Percentiles rank a stretch among this genome's conserved stretches.
Evolutionary conservation across 2,113 vertebrate species (phyloP).

Genomic region (Heterocephalus glaber): DNA sequence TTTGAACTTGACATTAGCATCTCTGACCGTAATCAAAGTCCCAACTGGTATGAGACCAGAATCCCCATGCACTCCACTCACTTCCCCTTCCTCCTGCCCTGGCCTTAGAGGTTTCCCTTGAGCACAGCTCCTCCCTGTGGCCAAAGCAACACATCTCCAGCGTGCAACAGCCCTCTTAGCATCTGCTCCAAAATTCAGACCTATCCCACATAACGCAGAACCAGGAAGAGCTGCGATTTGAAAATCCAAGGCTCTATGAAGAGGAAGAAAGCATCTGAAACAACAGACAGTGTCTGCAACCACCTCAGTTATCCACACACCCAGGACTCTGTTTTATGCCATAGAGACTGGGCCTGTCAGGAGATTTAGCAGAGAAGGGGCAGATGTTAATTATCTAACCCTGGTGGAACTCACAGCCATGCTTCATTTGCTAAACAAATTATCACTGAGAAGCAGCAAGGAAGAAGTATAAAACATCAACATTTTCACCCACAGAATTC

Average conservation of each 20-base stretch:
- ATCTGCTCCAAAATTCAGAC: accelerated
- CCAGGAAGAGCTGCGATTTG: not conserved
- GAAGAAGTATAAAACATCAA: not conserved
- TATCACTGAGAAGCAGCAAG: not conserved
- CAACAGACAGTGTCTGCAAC: no score
- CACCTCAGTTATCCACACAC: accelerated
- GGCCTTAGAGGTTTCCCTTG: not conserved
- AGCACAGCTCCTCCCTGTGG: not conserved
- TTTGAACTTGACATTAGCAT: not conserved
- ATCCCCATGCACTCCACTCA: not conserved
- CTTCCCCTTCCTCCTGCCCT: accelerated
- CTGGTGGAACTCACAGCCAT: no score
- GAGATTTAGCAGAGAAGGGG: no score
- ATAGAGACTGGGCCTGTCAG: accelerated
- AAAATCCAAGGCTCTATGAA: not conserved
- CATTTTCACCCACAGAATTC: not conserved
- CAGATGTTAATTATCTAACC: not conserved
- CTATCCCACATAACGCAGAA: accelerated
- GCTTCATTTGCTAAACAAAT: not conserved
- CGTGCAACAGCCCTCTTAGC: not conserved
- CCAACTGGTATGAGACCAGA: accelerated
- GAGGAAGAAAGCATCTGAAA: not conserved
- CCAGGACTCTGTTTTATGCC: not conserved
- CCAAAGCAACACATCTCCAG: not conserved
- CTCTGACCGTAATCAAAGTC: not conserved